These are phyloP conservation scores for Eulacestoma nigropectus DNA, from an alignment of 2,113 vertebrate genomes.

Conservation along the genomic window DNA sequence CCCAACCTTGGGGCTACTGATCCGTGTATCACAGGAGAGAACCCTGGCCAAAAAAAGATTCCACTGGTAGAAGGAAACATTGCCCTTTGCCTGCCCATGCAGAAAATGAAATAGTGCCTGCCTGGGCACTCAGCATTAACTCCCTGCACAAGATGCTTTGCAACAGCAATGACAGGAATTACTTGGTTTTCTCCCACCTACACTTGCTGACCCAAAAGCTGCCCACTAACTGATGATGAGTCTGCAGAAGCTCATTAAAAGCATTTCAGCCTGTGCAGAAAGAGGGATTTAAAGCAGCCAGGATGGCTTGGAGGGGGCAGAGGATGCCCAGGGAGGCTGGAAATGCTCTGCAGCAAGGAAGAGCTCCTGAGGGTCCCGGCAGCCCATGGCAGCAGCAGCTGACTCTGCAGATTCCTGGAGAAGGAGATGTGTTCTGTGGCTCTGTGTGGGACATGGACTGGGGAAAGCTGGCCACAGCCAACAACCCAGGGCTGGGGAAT, in stretches of 20 bases:
- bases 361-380: neutral
- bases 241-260: neutral
- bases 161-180: neutral
- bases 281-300: neutral
- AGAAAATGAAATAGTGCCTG: neutral
- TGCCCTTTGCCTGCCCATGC: neutral
- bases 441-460: neutral
- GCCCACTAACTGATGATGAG: neutral
- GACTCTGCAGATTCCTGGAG: conserved; percentile 2
- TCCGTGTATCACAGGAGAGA: neutral
- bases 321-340: neutral
- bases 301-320: neutral
- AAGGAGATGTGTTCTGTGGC: neutral
- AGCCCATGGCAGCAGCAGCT: neutral
- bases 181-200: neutral
- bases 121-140: neutral
- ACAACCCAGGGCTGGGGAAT: neutral
- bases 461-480: neutral
- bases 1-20: neutral
- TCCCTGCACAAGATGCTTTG: neutral
- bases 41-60: neutral
- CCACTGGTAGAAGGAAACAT: neutral
- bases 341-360: neutral
- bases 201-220: neutral
- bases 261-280: neutral